Conservation (phyloP, 2,888 invertebrate species). For the Mesorhabditis sp. region DNA sequence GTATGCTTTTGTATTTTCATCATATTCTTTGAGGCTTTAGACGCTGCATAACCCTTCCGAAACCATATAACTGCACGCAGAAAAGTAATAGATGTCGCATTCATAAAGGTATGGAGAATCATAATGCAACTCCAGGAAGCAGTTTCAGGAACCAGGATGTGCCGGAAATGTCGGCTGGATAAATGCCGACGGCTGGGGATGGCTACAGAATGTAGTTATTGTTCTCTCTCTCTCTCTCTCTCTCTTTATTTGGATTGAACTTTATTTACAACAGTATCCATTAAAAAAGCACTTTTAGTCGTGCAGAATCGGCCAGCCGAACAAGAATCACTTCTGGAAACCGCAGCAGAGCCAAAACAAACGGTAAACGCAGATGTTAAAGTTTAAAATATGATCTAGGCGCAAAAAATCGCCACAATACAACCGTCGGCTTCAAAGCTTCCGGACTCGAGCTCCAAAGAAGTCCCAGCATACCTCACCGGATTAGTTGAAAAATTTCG, state of each 20-base stretch:
- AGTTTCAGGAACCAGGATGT: neutral
- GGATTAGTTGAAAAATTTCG: neutral
- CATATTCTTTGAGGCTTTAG: neutral
- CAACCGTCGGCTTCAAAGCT: too few relatives aligned
- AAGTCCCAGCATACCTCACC: too few relatives aligned
- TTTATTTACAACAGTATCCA: too few relatives aligned
- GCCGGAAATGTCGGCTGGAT: neutral
- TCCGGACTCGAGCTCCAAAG: too few relatives aligned
- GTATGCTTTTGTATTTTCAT: constrained; percentile 13
- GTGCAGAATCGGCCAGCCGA: constrained; percentile 3
- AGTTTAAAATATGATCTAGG: too few relatives aligned
- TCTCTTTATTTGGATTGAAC: too few relatives aligned
- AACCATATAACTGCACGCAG: neutral
- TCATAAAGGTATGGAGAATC: neutral
- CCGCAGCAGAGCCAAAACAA: neutral
- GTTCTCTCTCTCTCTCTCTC: too few relatives aligned
- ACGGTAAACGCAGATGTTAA: too few relatives aligned
- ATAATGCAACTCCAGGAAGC: neutral
- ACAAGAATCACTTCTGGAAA: neutral
- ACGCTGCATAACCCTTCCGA: neutral
- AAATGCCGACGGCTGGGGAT: neutral
- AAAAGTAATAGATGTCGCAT: neutral
- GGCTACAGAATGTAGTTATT: neutral
- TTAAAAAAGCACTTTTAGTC: neutral
- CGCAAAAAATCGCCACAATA: too few relatives aligned